Percentiles rank a stretch among this genome's conserved stretches.
phyloP scores from a whole-genome alignment of 2,888 invertebrate species.

The Andrena minutula region DNA sequence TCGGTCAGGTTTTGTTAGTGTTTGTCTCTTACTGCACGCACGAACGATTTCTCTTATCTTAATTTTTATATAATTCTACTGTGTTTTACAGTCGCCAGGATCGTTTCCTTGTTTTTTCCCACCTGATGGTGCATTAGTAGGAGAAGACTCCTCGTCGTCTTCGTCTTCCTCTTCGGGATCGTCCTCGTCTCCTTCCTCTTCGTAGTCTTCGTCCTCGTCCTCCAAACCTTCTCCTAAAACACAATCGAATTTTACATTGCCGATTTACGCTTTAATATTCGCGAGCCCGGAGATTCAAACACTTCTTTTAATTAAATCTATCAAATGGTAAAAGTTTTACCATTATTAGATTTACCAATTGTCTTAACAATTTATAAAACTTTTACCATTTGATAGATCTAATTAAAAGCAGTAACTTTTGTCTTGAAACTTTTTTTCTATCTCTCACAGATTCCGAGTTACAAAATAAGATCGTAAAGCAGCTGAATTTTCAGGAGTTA shows the following conservation, averaged over 20 bases:
- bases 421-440: too few relatives aligned
- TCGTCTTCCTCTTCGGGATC: conserved; percentile 80
- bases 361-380: too few relatives aligned
- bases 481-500: too few relatives aligned
- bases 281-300: too few relatives aligned
- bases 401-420: too few relatives aligned
- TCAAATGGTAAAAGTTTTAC: too few relatives aligned
- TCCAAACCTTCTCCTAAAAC: conserved; percentile 87
- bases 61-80: conserved; percentile 85
- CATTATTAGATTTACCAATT: too few relatives aligned
- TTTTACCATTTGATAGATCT: too few relatives aligned
- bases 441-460: too few relatives aligned
- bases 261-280: not conserved
- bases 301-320: too few relatives aligned
- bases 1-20: conserved; percentile 74
- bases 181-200: conserved; percentile 83
- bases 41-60: conserved; percentile 69
- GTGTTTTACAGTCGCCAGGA: conserved; percentile 91
- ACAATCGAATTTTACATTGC: not conserved
- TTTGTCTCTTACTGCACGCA: conserved; percentile 67
- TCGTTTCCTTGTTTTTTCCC: conserved; percentile 78
- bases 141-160: conserved; percentile 88
- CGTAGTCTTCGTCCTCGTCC: conserved; percentile 92
- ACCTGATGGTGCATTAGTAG: conserved; percentile 84
- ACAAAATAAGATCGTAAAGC: too few relatives aligned